Base-by-base conservation (phyloP, 1,140 invertebrate genomes). In the Drosophila nannoptera region DNA sequence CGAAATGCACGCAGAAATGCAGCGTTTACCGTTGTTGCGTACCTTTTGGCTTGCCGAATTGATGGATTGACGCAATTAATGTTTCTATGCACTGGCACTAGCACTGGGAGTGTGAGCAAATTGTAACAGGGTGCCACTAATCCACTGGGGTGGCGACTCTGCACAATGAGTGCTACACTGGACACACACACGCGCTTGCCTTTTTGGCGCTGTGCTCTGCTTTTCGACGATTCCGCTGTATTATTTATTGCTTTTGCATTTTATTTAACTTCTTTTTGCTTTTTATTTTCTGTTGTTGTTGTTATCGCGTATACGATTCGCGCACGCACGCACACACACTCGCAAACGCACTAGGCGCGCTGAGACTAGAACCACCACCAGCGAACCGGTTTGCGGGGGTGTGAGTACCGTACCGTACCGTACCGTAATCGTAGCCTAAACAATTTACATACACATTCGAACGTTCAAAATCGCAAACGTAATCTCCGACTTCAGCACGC, bases 91-190 rank as follows among this genome's bases (percentile, higher is more conserved):
- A 69, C 54, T 50, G 45, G 53, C 63, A 69, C 62, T 43, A 52
- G 22, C 69, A 42, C 40, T 42, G 1, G 59, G 32, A 70, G 81
- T 86, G 81, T 69, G 69, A 69, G 81, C 69, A 68, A 69, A 54
- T 73, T 64, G 66, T 75, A 71, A 66, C 81, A 87, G 66, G 66
- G 82, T 81, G 74, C 81, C 81, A 86, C 81, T 86, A 86, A 87
- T 86, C 81, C 81, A 86, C 80, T 42, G 83, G 71, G 67, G 81
- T 86, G 81, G 78, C 81, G 81, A 87, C 80, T 84, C 75, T 69
- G 80, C 66, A 76, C 65, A 78, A 84, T 22, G 67, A 74, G 43
- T 65, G 68, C 56, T 73, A 22, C 74, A 69, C 74, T 32, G 42
- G 70, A 62, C 56, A 42, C 50, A 60, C 62, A 56, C 63, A 40